A percentile compares a stretch with the other conserved stretches of the same genome.
Conservation (phyloP, 2,888 invertebrate genomes). For the Euphydryas editha region DNA sequence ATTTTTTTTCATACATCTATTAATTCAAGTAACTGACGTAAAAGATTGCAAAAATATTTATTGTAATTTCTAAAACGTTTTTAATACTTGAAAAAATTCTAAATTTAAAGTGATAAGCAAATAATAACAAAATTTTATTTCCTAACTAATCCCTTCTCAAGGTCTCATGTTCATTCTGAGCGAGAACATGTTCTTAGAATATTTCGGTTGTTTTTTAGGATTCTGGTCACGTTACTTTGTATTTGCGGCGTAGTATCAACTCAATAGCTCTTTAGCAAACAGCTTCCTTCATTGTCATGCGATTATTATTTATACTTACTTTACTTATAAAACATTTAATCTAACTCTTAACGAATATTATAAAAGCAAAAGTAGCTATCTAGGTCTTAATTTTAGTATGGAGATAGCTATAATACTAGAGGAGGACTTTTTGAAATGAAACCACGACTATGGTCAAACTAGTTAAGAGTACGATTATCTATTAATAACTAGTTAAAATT, state of each 20-base stretch:
- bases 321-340: neutral
- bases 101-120: no score
- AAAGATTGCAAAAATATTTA: no score
- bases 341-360: neutral
- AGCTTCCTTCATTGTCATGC: slow-evolving; percentile 55
- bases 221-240: slow-evolving; percentile 64
- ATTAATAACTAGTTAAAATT: no score
- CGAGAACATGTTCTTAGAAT: slow-evolving; percentile 40
- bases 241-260: slow-evolving; percentile 45
- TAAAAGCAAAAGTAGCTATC: neutral
- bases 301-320: slow-evolving; percentile 14
- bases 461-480: no score
- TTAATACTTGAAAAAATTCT: no score
- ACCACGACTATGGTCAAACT: no score
- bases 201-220: slow-evolving; percentile 58
- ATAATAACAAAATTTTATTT: slow-evolving; percentile 7
- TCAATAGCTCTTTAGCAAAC: slow-evolving; percentile 52
- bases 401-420: neutral
- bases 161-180: slow-evolving; percentile 16
- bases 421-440: no score
- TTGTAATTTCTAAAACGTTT: no score
- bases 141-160: neutral
- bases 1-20: no score
- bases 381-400: no score
- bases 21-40: no score